These are phyloP conservation scores for Trichogramma pretiosum DNA, from an alignment of 1,140 invertebrate species.

Conservation along the genomic window DNA sequence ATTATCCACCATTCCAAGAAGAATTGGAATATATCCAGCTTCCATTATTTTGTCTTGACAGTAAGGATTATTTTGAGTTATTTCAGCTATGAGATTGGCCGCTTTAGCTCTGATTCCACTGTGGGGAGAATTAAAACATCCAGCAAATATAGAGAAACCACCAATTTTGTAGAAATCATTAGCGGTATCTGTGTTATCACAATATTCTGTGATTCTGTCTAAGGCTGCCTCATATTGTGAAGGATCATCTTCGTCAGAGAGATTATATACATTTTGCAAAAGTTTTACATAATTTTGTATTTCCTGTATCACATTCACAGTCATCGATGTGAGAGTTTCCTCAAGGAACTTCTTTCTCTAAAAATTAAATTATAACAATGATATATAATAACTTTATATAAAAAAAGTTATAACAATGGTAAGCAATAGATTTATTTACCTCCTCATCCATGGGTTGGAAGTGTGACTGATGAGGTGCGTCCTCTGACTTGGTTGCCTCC, in stretches of 20 bases:
- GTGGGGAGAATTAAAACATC: conserved; percentile 56
- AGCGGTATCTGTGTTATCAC: conserved; percentile 64
- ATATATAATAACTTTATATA: not conserved
- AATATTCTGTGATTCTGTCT: conserved; percentile 53
- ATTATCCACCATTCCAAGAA: conserved; percentile 56
- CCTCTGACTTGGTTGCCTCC: conserved; percentile 53
- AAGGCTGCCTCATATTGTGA: conserved; percentile 50
- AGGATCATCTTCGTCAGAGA: conserved; percentile 45
- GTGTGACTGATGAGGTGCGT: conserved; percentile 41
- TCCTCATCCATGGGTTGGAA: conserved; percentile 53
- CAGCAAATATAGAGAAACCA: conserved; percentile 60
- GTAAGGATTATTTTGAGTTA: conserved; percentile 72
- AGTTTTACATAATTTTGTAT: conserved; percentile 53
- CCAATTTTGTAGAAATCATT: conserved; percentile 76
- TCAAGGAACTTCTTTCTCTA: conserved; percentile 61
- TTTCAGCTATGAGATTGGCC: conserved; percentile 59
- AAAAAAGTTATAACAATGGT: conserved; percentile 3
- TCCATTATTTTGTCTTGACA: conserved; percentile 61
- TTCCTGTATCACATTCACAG: conserved; percentile 56
- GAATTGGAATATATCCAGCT: conserved; percentile 51
- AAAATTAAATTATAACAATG: conserved; percentile 25
- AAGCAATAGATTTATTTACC: conserved; percentile 33
- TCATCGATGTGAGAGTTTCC: conserved; percentile 56
- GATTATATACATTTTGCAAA: conserved; percentile 45
- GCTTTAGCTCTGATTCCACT: conserved; percentile 52